These are phyloP conservation scores for Silurus glanis DNA, from an alignment of 2,113 vertebrate genomes.

Conservation along the genomic window DNA sequence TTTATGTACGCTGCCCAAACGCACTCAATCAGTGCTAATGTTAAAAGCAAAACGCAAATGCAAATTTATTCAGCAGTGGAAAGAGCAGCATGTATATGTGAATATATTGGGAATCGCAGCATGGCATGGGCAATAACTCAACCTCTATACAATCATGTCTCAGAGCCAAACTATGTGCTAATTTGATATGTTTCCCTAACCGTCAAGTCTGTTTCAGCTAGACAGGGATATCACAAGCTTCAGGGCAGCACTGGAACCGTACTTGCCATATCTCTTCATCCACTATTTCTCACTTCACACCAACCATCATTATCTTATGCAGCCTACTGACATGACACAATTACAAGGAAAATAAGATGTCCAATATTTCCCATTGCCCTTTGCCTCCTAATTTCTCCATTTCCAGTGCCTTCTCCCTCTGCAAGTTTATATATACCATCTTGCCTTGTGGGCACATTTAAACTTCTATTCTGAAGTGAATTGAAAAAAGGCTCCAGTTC, in stretches of 20 bases:
- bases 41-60: conserved; percentile 21
- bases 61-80: conserved; percentile 13
- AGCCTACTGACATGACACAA: conserved; percentile 49
- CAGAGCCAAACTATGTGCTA: conserved; percentile 23
- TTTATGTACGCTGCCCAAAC: conserved; percentile 5
- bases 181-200: conserved; percentile 31
- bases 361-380: conserved; percentile 41
- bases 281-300: conserved; percentile 35
- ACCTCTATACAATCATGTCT: background rate
- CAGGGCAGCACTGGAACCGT: background rate
- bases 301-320: conserved; percentile 49
- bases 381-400: conserved; percentile 47
- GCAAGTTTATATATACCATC: conserved; percentile 40
- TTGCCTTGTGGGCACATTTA: conserved; percentile 52
- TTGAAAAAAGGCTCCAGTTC: conserved; percentile 46
- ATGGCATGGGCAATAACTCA: conserved; percentile 22
- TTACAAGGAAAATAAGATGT: conserved; percentile 50
- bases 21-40: conserved; percentile 31
- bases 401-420: conserved; percentile 30
- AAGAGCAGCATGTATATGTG: conserved; percentile 30
- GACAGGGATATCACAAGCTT: conserved; percentile 24
- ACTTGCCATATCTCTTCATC: conserved; percentile 26
- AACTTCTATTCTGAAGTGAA: conserved; percentile 47
- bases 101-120: conserved; percentile 3
- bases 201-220: conserved; percentile 29